Conservation (phyloP, 2,888 invertebrate species). For the Ditula angustiorana region DNA sequence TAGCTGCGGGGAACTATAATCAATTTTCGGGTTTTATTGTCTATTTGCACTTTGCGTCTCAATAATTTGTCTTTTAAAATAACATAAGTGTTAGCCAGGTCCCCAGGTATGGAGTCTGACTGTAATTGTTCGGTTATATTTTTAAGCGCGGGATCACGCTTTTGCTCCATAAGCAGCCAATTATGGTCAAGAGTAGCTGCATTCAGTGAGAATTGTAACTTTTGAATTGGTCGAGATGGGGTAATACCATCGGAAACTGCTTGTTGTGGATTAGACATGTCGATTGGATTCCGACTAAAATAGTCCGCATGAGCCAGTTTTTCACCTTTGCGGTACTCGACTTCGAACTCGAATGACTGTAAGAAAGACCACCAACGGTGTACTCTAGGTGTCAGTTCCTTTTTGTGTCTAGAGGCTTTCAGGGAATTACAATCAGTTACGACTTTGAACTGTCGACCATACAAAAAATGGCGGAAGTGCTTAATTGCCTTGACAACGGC, state of each 20-base stretch:
- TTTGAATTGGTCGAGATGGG: neutral
- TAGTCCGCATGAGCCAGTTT: constrained; percentile 4
- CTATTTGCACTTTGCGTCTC: constrained; percentile 32
- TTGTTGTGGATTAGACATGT: neutral
- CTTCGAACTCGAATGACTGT: constrained; percentile 37
- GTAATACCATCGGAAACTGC: neutral
- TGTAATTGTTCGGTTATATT: constrained; percentile 33
- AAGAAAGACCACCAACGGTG: constrained; percentile 41
- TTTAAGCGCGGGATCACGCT: neutral
- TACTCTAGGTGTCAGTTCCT: constrained; percentile 5
- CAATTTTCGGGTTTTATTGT: too few species aligned
- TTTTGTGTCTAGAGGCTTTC: constrained; percentile 15
- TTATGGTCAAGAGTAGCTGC: neutral
- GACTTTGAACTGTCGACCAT: too few species aligned
- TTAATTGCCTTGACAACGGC: constrained; percentile 35
- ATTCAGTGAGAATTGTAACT: neutral
- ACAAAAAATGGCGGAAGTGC: constrained; percentile 33
- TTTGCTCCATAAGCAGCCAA: neutral
- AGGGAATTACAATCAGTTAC: constrained; percentile 12
- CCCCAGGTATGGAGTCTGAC: constrained; percentile 29
- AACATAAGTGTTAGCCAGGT: constrained; percentile 33
- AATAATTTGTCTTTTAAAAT: constrained; percentile 36
- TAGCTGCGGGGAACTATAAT: neutral
- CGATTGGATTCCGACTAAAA: neutral
- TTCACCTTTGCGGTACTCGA: too few species aligned